These are phyloP conservation scores for Andrena fulva DNA, from an alignment of 2,888 invertebrate genomes.

Conservation along the genomic window DNA sequence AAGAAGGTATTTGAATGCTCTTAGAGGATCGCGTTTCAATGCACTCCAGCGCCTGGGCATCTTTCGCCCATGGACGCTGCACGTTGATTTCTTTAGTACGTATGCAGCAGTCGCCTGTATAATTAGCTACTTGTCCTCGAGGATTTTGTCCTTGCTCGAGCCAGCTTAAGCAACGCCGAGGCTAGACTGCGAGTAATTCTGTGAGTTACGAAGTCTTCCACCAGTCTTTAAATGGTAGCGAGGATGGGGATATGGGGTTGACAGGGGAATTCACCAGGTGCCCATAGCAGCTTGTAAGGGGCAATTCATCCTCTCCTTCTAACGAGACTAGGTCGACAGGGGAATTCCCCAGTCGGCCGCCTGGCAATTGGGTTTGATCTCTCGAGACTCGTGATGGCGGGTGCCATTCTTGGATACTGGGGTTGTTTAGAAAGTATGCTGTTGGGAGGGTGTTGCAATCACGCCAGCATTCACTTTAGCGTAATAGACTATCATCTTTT, in stretches of 20 bases:
- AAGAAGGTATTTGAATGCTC: slow-evolving; percentile 11
- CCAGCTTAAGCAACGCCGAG: too few relatives aligned
- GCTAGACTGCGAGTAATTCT: too few relatives aligned
- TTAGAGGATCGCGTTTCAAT: too few relatives aligned
- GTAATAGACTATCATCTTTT: not conserved
- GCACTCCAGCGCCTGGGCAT: too few relatives aligned
- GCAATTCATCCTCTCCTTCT: slow-evolving; percentile 1
- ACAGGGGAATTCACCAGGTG: not conserved
- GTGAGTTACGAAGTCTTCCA: too few relatives aligned
- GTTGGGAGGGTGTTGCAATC: not conserved
- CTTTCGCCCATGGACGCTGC: too few relatives aligned
- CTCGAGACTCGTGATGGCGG: slow-evolving; percentile 2
- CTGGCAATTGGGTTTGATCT: slow-evolving; percentile 5
- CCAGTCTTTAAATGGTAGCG: not conserved
- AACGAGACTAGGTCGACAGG: not conserved
- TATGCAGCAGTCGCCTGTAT: too few relatives aligned
- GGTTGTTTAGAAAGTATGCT: not conserved
- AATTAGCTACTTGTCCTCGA: too few relatives aligned
- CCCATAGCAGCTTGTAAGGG: not conserved
- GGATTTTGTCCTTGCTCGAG: too few relatives aligned
- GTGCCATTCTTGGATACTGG: too few relatives aligned
- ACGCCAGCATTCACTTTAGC: not conserved
- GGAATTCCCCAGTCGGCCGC: not conserved
- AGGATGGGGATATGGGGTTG: not conserved
- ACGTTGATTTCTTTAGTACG: too few relatives aligned